phyloP scores from a whole-genome alignment of 2,113 vertebrate genomes.

The Pachyramphus minor region DNA sequence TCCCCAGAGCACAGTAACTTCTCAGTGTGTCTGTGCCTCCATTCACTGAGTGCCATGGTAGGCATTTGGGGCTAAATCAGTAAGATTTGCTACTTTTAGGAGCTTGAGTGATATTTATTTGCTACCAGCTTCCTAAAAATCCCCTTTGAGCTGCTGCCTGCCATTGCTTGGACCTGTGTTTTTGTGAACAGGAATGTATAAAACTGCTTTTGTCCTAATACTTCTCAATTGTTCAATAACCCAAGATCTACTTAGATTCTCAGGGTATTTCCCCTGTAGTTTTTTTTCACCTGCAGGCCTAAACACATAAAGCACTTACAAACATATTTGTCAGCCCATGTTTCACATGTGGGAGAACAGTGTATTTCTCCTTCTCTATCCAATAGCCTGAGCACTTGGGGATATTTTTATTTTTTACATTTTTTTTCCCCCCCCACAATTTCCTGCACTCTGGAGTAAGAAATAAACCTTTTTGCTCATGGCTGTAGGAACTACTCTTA shows the following conservation, averaged over 20 bases:
- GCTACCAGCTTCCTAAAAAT: not conserved
- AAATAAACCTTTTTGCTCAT: not conserved
- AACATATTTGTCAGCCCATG: not conserved
- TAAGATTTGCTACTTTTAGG: not conserved
- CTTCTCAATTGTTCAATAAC: not conserved
- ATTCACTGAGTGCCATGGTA: not conserved
- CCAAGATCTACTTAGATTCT: not conserved
- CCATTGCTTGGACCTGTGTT: not conserved
- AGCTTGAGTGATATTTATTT: not conserved
- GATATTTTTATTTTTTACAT: not conserved
- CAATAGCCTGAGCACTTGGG: not conserved
- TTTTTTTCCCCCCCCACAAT: not conserved
- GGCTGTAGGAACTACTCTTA: not conserved
- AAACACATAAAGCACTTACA: not conserved
- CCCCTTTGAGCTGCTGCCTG: not conserved
- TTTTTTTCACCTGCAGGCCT: not conserved
- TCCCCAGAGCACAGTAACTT: not conserved
- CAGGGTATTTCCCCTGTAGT: not conserved
- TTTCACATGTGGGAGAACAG: not conserved
- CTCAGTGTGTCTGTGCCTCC: not conserved
- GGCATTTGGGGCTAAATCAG: not conserved
- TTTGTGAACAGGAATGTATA: not conserved
- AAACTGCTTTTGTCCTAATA: not conserved
- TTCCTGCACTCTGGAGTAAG: not conserved
- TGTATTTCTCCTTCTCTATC: not conserved